Evolutionary conservation across 2,888 invertebrate species (phyloP), one percentile per base, ranked within the genome.

Genomic region (Hartigia nigra): DNA sequence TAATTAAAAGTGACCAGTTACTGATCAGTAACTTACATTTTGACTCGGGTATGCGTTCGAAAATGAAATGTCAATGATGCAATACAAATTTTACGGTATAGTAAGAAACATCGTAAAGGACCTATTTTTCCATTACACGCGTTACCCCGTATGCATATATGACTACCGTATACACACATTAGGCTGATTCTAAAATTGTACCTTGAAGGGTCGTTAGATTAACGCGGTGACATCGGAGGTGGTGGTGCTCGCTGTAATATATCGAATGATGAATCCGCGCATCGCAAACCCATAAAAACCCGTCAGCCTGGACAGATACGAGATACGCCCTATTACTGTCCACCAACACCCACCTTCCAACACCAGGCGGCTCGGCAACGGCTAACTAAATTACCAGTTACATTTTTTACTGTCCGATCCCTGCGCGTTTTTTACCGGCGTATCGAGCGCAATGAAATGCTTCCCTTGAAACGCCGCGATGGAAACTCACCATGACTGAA

Each of bases 311-410:
- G 90, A 91, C 90, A 90, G 90, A 88, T 88, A 89, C 90, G 89
- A 90, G 90, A 90, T 91, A 90, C 90, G 90, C 88, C 90, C 91
- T 91, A 90, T 91, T 90, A 91, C 90, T 89, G 89, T 89, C 89
- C 86, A 87, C 87, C 88, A 87, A 88, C 88, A 87, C 85, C 87
- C 86, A 81, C 81, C 80, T 75, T 74, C 81, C 81, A 72, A 31
- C 72, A 75, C 82, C 82, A 82, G 81, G 75, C 87, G 86, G 87
- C 87, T 88, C 88, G 55, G 88, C 87, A 88, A 88, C 87, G 87
- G 89, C 90, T 90, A 91, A 91, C 90, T 89, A 90, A 90, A 91
- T 91, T 90, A 91, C 90, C 90, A 90, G 90, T 90, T 90, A 91
- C 90, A 91, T 90, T 90, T 90, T 91, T 91, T 91, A 90, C 89